These are phyloP conservation scores for Chionodraco myersi DNA, from an alignment of 2,113 vertebrate species.

Conservation along the genomic window DNA sequence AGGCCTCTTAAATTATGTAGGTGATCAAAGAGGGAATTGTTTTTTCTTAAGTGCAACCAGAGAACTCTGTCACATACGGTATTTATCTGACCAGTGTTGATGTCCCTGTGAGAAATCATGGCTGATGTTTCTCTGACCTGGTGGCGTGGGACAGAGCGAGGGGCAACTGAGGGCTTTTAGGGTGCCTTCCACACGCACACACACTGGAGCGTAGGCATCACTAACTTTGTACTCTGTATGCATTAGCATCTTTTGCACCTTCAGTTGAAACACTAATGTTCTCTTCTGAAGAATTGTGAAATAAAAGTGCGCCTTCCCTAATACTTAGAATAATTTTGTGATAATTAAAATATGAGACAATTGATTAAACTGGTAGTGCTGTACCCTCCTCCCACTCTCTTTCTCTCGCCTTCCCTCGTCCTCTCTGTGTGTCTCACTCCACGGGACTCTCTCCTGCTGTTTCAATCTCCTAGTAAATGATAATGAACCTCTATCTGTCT, in stretches of 20 bases:
- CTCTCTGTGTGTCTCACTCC: conserved; percentile 45
- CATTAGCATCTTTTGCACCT: not conserved
- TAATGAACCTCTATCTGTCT: conserved; percentile 80
- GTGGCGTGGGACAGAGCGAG: conserved; percentile 31
- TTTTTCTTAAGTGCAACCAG: no score
- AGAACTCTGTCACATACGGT: not conserved
- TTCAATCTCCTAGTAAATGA: conserved; percentile 78
- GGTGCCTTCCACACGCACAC: conserved; percentile 23
- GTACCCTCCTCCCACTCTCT: conserved; percentile 6
- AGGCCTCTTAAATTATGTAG: no score
- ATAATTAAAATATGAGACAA: conserved; percentile 47
- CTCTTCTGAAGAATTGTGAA: conserved; percentile 12
- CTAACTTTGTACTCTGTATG: conserved; percentile 12
- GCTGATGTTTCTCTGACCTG: conserved; percentile 42
- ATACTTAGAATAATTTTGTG: conserved; percentile 4
- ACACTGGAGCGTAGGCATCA: conserved; percentile 20
- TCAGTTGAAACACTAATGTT: conserved; percentile 12
- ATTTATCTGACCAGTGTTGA: not conserved
- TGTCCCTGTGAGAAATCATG: conserved; percentile 7
- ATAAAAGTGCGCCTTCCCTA: not conserved
- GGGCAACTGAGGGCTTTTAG: conserved; percentile 40
- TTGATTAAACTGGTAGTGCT: conserved; percentile 29
- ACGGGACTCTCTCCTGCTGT: conserved; percentile 63
- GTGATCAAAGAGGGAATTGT: no score
- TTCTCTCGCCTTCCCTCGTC: conserved; percentile 1